Conservation (phyloP, 2,113 vertebrate genomes). For the Odocoileus hemionus region DNA sequence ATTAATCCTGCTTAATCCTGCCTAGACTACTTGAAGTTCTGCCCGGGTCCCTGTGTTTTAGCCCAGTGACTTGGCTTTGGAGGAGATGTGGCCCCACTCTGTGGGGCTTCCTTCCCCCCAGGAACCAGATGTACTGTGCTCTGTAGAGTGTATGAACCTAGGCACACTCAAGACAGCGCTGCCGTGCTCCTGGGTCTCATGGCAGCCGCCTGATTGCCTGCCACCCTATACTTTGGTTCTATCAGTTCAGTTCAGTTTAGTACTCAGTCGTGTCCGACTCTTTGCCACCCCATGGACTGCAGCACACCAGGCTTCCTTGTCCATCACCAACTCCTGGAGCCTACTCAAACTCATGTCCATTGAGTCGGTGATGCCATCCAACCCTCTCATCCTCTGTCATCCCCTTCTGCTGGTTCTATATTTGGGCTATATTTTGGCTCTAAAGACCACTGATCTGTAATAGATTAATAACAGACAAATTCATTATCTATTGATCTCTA, state of each 20-base stretch:
- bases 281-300: not conserved
- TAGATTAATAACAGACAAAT: not conserved
- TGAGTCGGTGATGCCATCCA: not conserved
- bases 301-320: not conserved
- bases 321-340: not conserved
- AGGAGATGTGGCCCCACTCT: not conserved
- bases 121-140: not conserved
- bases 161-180: not conserved
- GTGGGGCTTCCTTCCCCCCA: not conserved
- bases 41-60: not conserved
- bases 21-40: not conserved
- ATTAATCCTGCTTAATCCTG: not conserved
- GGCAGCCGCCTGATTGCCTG: not conserved
- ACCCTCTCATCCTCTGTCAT: not conserved
- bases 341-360: not conserved
- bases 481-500: not conserved
- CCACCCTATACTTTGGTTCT: not conserved
- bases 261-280: not conserved
- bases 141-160: not conserved
- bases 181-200: not conserved
- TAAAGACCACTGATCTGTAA: not conserved
- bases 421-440: not conserved
- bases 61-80: fast-evolving
- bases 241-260: not conserved
- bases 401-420: not conserved